Evolutionary conservation across 2,888 invertebrate genomes (phyloP), one percentile per base, ranked within the genome.

Genomic region (Acronicta psi): DNA sequence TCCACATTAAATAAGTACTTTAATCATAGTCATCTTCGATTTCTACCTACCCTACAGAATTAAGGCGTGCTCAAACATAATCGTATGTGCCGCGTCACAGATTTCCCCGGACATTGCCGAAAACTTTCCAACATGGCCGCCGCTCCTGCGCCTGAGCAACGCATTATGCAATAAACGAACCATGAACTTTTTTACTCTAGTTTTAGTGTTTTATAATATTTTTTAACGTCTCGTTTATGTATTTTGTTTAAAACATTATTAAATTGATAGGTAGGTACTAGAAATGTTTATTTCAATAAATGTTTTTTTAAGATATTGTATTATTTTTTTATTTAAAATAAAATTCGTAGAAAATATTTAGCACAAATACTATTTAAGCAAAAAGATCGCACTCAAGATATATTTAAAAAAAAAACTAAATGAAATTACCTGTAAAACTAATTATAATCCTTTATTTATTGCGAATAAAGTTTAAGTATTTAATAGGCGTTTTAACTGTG

Each of bases 91-190:
- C 36, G 62, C 76, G 84, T 75, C 79, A 80, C 81, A 75, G 89
- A 90, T 91, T 91, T 91, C 89, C 89, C 91, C 86, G 83, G 83
- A 84, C 85, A 76, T 71, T 65, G 78, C 82, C 85, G 77, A 87
- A 86, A 83, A 90, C 89, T 88, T 89, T 91, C 91, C 83, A 90
- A 86, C 77, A 73, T 74, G 82, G 75, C 80, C 49, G 76, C 67
- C 63, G 75, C 80, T 87, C 84, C 86, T 86, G 84, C 77, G 78
- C 75, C 77, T 74, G 69, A 43, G 69, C 17, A 44, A 37, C 38
- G 75, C 38, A 53, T 83, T 83, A 88, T 90, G 83, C 88, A 83
- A 82, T 69, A 87, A 50, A 42, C 52, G 62, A 71, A 73, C 63
- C 80, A 76, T 49, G 59, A 75, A 41, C 57, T 59, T 59, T 56